Percentiles rank a stretch among this genome's conserved stretches.
Conservation (phyloP, 1,140 invertebrate genomes). For the Bombyx mori region ASM3026992v2 NC_085117.1:13597001-13597500, state of each 20-base stretch:
- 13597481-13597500: too few species aligned
- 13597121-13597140: slow-evolving; percentile 70
- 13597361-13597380: neutral
- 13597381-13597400: neutral
- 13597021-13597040: slow-evolving; percentile 53
- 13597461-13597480: too few species aligned
- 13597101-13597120: slow-evolving; percentile 56
- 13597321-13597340: too few species aligned
- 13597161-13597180: slow-evolving; percentile 58
- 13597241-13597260: slow-evolving; percentile 70
- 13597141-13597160: slow-evolving; percentile 67
- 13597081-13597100: slow-evolving; percentile 37
- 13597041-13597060: slow-evolving; percentile 52
- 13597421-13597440: too few species aligned
- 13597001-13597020: slow-evolving; percentile 62
- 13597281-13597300: slow-evolving; percentile 17
- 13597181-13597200: slow-evolving; percentile 70
- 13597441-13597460: too few species aligned
- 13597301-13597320: too few species aligned
- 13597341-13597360: too few species aligned
- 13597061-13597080: slow-evolving; percentile 54
- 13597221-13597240: slow-evolving; percentile 70
- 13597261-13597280: slow-evolving; percentile 47
- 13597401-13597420: too few species aligned
- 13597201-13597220: slow-evolving; percentile 70